Conservation (phyloP, 1,140 invertebrate species). For the Nomia melanderi region DNA sequence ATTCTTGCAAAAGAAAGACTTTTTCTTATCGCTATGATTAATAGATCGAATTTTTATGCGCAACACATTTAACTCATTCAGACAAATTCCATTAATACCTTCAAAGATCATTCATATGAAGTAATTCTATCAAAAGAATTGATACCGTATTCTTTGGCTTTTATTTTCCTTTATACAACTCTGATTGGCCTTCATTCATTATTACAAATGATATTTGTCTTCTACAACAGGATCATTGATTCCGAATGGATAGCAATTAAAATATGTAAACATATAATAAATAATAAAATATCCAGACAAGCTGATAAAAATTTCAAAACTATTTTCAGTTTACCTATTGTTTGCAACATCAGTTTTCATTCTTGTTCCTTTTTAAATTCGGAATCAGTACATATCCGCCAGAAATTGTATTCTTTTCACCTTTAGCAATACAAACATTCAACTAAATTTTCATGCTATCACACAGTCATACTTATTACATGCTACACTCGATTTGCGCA, state of each 20-base stretch:
- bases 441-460: constrained; percentile 36
- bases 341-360: constrained; percentile 45
- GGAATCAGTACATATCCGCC: constrained; percentile 39
- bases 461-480: constrained; percentile 46
- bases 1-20: constrained; percentile 2
- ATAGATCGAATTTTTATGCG: constrained; percentile 22
- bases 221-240: background rate
- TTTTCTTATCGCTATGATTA: constrained; percentile 16
- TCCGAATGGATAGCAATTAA: background rate
- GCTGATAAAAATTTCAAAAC: constrained; percentile 41
- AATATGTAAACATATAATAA: constrained; percentile 19
- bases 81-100: constrained; percentile 4
- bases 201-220: background rate
- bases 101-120: constrained; percentile 20
- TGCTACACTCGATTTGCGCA: constrained; percentile 53
- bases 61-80: constrained; percentile 15
- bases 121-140: constrained; percentile 15
- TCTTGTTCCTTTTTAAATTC: constrained; percentile 32
- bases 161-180: constrained; percentile 30
- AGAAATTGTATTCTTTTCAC: constrained; percentile 34
- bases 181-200: constrained; percentile 31
- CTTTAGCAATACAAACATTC: constrained; percentile 39
- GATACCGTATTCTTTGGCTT: constrained; percentile 55
- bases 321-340: constrained; percentile 39
- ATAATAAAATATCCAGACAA: constrained; percentile 50